Percentiles rank a stretch among this genome's conserved stretches.
Evolutionary conservation across 2,888 invertebrate species (phyloP).

Genomic region (Pyralis farinalis): DNA sequence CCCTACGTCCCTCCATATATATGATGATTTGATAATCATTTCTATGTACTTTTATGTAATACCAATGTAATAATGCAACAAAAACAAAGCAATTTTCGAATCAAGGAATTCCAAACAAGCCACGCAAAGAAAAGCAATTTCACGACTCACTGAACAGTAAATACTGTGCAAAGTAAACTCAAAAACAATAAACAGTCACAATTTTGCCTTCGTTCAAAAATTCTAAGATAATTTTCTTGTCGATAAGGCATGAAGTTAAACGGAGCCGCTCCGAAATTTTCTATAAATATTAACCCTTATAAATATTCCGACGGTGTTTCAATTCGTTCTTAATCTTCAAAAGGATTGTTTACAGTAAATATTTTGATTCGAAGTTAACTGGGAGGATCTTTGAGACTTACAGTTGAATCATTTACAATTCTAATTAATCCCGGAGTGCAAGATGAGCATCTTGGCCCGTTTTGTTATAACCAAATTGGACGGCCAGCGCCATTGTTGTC

Average conservation of each 20-base stretch:
- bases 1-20: too few relatives aligned
- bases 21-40: too few relatives aligned
- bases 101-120: not conserved
- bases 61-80: too few relatives aligned
- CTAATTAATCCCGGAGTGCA: constrained; percentile 68
- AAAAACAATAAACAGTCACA: constrained; percentile 55
- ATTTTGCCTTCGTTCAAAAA: constrained; percentile 37
- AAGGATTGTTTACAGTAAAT: constrained; percentile 76
- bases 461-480: constrained; percentile 55
- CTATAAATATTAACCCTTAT: constrained; percentile 56
- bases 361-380: constrained; percentile 74
- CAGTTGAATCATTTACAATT: constrained; percentile 68
- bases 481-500: constrained; percentile 23
- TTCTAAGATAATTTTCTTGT: constrained; percentile 45
- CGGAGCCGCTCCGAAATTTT: constrained; percentile 16
- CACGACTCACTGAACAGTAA: constrained; percentile 43
- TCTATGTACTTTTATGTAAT: too few relatives aligned
- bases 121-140: constrained; percentile 41
- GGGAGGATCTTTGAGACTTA: constrained; percentile 55
- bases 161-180: constrained; percentile 45
- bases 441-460: constrained; percentile 54
- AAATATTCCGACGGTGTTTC: constrained; percentile 63
- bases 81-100: too few relatives aligned
- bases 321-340: constrained; percentile 68
- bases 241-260: constrained; percentile 36